Conservation (phyloP, 2,888 invertebrate genomes). For the Synergus umbraculus region DNA sequence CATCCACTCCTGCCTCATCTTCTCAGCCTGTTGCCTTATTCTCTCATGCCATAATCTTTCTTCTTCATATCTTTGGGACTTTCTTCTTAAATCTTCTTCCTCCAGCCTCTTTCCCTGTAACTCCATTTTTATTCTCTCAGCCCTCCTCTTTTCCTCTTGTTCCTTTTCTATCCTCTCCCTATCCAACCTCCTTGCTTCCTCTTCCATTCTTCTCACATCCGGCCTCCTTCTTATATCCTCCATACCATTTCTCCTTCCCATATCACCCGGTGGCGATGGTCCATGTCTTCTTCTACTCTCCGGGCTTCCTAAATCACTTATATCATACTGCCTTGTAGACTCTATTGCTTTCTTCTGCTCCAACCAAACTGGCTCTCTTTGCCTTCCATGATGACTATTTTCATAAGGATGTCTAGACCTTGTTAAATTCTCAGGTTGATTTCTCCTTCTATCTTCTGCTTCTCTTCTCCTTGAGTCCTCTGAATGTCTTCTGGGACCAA, state of each 20-base stretch:
- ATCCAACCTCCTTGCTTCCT: not conserved
- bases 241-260: constrained; percentile 45
- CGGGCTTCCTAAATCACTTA: constrained; percentile 44
- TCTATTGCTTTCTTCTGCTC: constrained; percentile 54
- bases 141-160: constrained; percentile 53
- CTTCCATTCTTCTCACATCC: constrained; percentile 25
- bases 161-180: constrained; percentile 46
- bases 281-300: constrained; percentile 56
- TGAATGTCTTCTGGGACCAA: not conserved
- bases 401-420: constrained; percentile 3
- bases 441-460: constrained; percentile 8
- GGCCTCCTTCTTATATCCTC: constrained; percentile 38
- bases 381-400: not conserved
- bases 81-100: constrained; percentile 26
- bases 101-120: constrained; percentile 10
- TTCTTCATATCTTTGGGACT: constrained; percentile 47
- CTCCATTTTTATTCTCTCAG: constrained; percentile 54
- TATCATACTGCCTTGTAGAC: constrained; percentile 53
- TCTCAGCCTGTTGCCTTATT: constrained; percentile 16
- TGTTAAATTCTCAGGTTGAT: constrained; percentile 17
- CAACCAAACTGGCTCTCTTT: constrained; percentile 15
- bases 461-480: not conserved
- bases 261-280: constrained; percentile 61
- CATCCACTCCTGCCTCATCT: constrained; percentile 37
- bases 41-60: constrained; percentile 53